Conservation (phyloP, 2,888 invertebrate genomes). For the Poecilus cupreus region DNA sequence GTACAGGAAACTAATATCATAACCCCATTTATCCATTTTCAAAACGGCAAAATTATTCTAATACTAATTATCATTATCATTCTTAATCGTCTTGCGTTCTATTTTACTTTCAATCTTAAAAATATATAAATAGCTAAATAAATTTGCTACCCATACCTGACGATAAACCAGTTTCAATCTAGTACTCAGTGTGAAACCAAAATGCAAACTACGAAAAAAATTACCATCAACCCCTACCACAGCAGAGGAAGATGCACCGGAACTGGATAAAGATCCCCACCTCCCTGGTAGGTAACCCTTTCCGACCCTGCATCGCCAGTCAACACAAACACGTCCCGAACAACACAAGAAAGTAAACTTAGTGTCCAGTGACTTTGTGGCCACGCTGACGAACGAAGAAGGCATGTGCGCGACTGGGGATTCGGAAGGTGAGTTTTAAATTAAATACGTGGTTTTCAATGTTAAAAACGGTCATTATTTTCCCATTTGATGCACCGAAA, state of each 20-base stretch:
- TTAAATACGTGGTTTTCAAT: conserved; percentile 32
- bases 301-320: conserved; percentile 2
- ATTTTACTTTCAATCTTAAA: too few species aligned
- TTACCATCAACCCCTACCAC: neutral
- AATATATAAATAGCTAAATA: too few species aligned
- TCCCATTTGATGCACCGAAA: conserved; percentile 20
- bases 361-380: conserved; percentile 9
- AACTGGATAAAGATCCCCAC: neutral
- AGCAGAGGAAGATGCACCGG: neutral
- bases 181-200: too few species aligned
- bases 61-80: too few species aligned
- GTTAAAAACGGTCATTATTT: conserved; percentile 43
- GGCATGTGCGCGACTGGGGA: neutral
- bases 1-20: too few species aligned
- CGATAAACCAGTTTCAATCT: too few species aligned
- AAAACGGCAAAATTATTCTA: too few species aligned
- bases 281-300: conserved; percentile 50
- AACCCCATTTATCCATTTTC: too few species aligned
- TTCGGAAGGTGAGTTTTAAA: conserved; percentile 32
- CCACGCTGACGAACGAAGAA: neutral
- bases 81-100: too few species aligned
- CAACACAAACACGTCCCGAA: neutral
- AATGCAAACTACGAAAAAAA: too few species aligned
- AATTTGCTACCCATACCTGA: too few species aligned
- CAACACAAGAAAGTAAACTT: neutral